Base-by-base conservation (phyloP, 2,113 vertebrate species). In the Bucco capensis region DNA sequence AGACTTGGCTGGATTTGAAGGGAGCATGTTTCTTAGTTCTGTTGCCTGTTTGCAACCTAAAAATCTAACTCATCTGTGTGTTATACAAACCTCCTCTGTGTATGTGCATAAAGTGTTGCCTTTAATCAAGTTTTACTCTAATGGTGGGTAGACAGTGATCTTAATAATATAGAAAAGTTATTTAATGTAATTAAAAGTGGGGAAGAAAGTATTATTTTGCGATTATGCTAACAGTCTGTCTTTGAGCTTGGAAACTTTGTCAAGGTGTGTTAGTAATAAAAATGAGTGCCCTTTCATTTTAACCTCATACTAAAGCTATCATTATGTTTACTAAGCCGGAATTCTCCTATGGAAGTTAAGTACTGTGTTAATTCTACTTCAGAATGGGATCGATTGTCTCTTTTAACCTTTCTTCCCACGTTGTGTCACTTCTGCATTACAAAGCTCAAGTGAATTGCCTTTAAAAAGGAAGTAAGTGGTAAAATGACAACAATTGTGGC, bases 181-280 rank as follows among this genome's bases (percentile, higher is more conserved):
- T 95, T 92, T 85, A 11, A 60, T 46, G 61, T 86, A 93, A 93
- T 96, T 96, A 94, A 89, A 96, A 95, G 25, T 23, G 22, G 31
- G 40, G 51, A 74, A 47, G 24, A 82, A 95, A 89, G 58, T 77
- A 83, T 93, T 88, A 85, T 93, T 96, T 92, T 95, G 70, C 80
- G 92, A 81, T 92, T 93, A 93, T 27, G 27, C 74, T 70, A 74
- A 86, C 79, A 94, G 76, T 47, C 65, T 80, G 54, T 50, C 58
- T 94, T 80, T 92, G 91, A 91, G 95, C 91, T 94, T 30, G 53
- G 85, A 91, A 88, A 85, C 84, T 93, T 89, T 95, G 83, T 73
- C 50, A 91, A 91, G 89, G 69, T 91, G 50, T 44, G 57, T 77
- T 85, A 87, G n/a, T 60, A 74, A 81, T 73, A 62, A 79, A 92